Evolutionary conservation across 2,113 vertebrate genomes (phyloP).

Genomic region (Saccopteryx bilineata): DNA sequence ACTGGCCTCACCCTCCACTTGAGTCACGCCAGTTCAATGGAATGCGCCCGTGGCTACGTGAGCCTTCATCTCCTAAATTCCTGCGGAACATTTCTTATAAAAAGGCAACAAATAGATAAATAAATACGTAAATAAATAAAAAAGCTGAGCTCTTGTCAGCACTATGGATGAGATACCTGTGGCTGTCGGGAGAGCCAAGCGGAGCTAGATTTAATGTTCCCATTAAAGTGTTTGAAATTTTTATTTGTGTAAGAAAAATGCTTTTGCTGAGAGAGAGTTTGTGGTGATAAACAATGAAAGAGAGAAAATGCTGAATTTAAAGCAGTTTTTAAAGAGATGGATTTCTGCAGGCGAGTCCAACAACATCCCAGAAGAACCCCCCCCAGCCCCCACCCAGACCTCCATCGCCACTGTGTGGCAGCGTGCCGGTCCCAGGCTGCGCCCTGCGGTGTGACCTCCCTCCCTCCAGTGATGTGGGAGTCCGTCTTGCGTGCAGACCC

Average conservation of each 20-base stretch:
- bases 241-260: conserved; percentile 79
- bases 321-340: conserved; percentile 69
- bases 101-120: neutral
- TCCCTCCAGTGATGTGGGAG: neutral
- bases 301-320: conserved; percentile 75
- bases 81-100: conserved; percentile 7
- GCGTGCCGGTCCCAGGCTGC: too few species aligned
- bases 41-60: neutral
- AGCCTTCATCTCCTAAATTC: neutral
- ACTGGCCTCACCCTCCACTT: neutral
- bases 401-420: too few species aligned
- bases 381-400: too few species aligned
- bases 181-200: conserved; percentile 27
- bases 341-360: conserved; percentile 62
- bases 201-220: conserved; percentile 57
- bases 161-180: neutral
- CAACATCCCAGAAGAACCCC: conserved; percentile 31
- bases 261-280: conserved; percentile 70
- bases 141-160: neutral
- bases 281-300: conserved; percentile 76
- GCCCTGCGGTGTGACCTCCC: neutral
- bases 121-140: too few species aligned
- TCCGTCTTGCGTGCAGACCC: neutral
- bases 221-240: conserved; percentile 74
- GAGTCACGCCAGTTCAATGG: neutral